phyloP scores from a whole-genome alignment of 2,113 vertebrate genomes.

The Collichthys lucidus region DNA sequence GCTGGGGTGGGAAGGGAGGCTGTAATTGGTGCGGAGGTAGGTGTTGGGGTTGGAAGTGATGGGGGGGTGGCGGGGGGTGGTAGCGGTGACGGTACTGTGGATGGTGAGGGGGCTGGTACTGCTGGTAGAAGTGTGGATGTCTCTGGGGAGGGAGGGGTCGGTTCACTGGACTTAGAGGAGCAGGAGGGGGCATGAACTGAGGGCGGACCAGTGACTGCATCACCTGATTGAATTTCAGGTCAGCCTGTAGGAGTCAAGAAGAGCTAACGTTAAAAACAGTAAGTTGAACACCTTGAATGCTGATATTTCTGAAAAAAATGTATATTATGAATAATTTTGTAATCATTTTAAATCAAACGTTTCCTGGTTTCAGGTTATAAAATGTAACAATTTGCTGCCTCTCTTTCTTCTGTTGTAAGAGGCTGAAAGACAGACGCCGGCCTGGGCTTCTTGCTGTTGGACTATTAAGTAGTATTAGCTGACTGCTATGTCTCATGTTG shows the following conservation, averaged over 20 bases:
- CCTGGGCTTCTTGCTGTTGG: too few species aligned
- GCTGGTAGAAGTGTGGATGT: constrained; percentile 36
- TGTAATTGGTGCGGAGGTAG: background rate
- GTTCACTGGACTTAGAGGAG: constrained; percentile 74
- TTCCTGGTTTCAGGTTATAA: too few species aligned
- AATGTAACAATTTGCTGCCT: too few species aligned
- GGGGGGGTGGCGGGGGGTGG: background rate
- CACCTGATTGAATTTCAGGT: constrained; percentile 67
- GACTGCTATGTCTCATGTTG: too few species aligned
- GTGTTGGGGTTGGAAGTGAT: background rate
- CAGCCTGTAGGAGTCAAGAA: constrained; percentile 50
- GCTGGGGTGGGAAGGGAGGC: background rate
- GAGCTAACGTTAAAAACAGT: too few species aligned
- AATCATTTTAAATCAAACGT: too few species aligned
- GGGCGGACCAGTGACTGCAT: constrained; percentile 41
- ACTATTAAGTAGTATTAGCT: too few species aligned
- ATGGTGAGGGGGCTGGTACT: constrained; percentile 29
- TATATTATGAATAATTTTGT: too few species aligned
- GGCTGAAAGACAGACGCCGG: too few species aligned
- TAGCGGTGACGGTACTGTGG: constrained; percentile 11
- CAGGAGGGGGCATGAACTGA: constrained; percentile 39
- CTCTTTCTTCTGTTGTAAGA: too few species aligned
- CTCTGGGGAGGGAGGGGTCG: constrained; percentile 64
- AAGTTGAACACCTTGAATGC: background rate
- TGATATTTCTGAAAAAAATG: background rate